These are phyloP conservation scores for Folsomia manolachei DNA, from an alignment of 2,888 invertebrate species.

Conservation along the genomic window DNA sequence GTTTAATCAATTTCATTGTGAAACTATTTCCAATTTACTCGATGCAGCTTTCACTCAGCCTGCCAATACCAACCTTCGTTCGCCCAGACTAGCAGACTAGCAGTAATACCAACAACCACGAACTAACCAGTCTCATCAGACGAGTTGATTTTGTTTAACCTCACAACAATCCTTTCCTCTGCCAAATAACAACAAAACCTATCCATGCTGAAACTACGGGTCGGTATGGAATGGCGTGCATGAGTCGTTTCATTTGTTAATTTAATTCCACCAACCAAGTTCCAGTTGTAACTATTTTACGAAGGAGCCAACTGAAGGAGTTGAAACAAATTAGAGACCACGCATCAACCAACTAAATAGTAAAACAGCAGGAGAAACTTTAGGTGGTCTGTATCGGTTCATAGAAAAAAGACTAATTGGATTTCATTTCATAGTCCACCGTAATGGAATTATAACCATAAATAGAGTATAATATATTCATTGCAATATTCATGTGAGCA, in stretches of 20 bases:
- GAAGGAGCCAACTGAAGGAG: no score
- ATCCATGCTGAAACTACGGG: neutral
- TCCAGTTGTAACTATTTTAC: no score
- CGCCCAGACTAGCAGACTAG: neutral
- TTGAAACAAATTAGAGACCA: neutral
- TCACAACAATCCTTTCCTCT: neutral
- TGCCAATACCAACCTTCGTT: neutral
- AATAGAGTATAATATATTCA: neutral
- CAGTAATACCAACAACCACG: neutral
- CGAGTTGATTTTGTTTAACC: no score
- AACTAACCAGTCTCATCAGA: no score
- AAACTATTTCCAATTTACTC: neutral
- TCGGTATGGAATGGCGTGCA: neutral
- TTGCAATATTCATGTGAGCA: neutral
- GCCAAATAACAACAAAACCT: neutral
- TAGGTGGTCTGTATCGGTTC: neutral
- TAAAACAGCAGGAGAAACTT: neutral
- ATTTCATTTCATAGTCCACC: neutral
- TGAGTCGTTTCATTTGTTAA: neutral
- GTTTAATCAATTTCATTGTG: no score
- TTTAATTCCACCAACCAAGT: neutral
- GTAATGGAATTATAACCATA: neutral
- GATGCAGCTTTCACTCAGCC: neutral
- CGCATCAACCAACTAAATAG: neutral
- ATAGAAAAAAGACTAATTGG: neutral